Evolutionary conservation across 2,888 invertebrate genomes (phyloP).

Genomic region (Clunio marinus): DNA sequence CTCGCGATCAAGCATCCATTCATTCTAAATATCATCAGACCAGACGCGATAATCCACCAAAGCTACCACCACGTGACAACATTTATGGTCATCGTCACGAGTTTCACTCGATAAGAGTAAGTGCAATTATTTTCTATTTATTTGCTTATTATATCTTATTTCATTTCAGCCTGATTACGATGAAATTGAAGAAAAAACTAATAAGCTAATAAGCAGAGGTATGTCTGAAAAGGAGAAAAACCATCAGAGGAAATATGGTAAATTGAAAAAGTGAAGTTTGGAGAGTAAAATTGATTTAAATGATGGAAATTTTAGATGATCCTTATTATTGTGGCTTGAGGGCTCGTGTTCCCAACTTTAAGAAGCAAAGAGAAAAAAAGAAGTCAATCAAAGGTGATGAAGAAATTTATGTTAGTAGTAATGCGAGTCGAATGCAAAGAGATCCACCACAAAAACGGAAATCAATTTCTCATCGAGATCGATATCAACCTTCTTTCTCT

Average conservation of each 20-base stretch:
- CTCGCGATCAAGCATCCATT: constrained; percentile 67
- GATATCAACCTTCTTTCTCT: constrained; percentile 31
- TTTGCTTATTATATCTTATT: background rate
- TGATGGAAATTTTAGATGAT: constrained; percentile 61
- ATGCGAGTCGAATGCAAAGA: background rate
- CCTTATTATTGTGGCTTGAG: constrained; percentile 91
- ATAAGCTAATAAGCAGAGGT: constrained; percentile 42
- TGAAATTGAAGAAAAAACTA: constrained; percentile 53
- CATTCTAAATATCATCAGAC: constrained; percentile 60
- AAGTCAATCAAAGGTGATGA: constrained; percentile 27
- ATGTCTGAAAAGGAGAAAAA: constrained; percentile 46
- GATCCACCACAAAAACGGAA: constrained; percentile 5
- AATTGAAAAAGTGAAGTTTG: constrained; percentile 42
- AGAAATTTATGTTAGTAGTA: constrained; percentile 35
- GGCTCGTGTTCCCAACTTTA: constrained; percentile 90
- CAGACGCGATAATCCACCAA: constrained; percentile 56
- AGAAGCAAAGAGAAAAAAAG: constrained; percentile 53
- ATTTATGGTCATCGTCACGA: constrained; percentile 63
- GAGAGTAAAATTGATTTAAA: background rate
- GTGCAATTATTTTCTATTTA: background rate
- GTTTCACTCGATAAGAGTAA: constrained; percentile 66
- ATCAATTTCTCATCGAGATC: constrained; percentile 24
- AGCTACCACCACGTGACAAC: constrained; percentile 58
- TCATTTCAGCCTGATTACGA: constrained; percentile 56
- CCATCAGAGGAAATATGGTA: constrained; percentile 56